phyloP scores from a whole-genome alignment of 2,888 invertebrate species.

The Argyra leucocephala region DNA sequence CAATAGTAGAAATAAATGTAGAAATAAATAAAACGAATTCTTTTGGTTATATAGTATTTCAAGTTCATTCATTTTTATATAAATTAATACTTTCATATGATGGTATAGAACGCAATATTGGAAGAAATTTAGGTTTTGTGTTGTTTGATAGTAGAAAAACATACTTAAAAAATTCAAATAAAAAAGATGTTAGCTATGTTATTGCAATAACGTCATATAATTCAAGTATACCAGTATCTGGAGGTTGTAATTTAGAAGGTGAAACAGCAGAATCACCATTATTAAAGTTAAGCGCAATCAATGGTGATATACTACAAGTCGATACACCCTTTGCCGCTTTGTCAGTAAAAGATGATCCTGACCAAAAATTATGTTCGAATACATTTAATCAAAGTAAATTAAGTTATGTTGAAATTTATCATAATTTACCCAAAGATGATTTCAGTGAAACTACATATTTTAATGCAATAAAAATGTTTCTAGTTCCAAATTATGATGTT shows the following conservation, averaged over 20 bases:
- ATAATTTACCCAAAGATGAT: constrained; percentile 12
- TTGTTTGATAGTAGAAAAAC: not conserved
- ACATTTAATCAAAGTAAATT: constrained; percentile 9
- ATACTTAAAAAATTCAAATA: not conserved
- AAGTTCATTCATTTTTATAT: constrained; percentile 15
- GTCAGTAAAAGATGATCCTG: constrained; percentile 8
- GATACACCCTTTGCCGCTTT: constrained; percentile 12
- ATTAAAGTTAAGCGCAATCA: not conserved
- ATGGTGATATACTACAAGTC: constrained; percentile 10
- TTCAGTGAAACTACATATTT: constrained; percentile 15
- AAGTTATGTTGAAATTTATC: constrained; percentile 12
- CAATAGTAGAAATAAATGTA: not conserved
- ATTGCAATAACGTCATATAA: constrained; percentile 10
- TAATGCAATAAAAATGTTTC: constrained; percentile 12
- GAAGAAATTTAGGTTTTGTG: constrained; percentile 13
- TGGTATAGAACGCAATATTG: not conserved
- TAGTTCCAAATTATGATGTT: not conserved
- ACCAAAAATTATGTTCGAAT: constrained; percentile 5
- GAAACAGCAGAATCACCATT: not conserved
- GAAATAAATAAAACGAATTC: not conserved
- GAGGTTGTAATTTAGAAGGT: constrained; percentile 15
- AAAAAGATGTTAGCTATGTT: not conserved
- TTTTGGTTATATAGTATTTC: constrained; percentile 14
- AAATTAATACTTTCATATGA: constrained; percentile 9
- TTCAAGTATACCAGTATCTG: constrained; percentile 15